Evolutionary conservation across 2,113 vertebrate genomes (phyloP).

Genomic region (Elgaria multicarinata): DNA sequence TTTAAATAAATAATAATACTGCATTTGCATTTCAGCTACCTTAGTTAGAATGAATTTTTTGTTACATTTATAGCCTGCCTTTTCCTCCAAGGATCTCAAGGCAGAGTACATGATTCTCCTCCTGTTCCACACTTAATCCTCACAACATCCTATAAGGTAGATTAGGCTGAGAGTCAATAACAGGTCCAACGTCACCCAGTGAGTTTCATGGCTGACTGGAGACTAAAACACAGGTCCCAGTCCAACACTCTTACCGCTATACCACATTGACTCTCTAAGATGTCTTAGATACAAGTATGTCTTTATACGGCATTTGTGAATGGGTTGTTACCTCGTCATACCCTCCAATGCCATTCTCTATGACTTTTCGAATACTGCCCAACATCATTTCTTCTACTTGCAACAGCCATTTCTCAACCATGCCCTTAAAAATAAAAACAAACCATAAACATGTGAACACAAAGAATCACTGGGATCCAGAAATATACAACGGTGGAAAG

Average conservation of each 20-base stretch:
- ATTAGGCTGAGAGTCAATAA: too few relatives aligned
- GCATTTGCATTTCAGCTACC: not conserved
- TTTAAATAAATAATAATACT: too few relatives aligned
- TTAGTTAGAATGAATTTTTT: not conserved
- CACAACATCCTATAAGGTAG: too few relatives aligned
- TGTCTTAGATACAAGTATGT: not conserved
- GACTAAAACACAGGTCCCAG: too few relatives aligned
- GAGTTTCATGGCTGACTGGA: too few relatives aligned
- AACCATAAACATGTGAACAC: conserved; percentile 19
- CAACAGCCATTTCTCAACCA: conserved; percentile 95
- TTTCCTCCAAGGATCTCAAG: too few relatives aligned
- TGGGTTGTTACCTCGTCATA: conserved; percentile 81
- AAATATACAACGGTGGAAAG: not conserved
- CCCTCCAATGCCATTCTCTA: conserved; percentile 79
- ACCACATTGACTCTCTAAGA: not conserved
- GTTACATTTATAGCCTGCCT: too few relatives aligned
- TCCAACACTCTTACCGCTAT: too few relatives aligned
- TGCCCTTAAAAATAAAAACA: conserved; percentile 79
- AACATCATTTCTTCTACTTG: conserved; percentile 91
- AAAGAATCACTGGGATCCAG: not conserved
- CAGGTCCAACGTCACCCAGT: too few relatives aligned
- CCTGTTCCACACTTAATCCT: too few relatives aligned
- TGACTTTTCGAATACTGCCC: conserved; percentile 82
- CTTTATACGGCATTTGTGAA: accelerated
- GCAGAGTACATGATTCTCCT: too few relatives aligned